phyloP scores from a whole-genome alignment of 2,888 invertebrate genomes.

The Melitaea athalia region DNA sequence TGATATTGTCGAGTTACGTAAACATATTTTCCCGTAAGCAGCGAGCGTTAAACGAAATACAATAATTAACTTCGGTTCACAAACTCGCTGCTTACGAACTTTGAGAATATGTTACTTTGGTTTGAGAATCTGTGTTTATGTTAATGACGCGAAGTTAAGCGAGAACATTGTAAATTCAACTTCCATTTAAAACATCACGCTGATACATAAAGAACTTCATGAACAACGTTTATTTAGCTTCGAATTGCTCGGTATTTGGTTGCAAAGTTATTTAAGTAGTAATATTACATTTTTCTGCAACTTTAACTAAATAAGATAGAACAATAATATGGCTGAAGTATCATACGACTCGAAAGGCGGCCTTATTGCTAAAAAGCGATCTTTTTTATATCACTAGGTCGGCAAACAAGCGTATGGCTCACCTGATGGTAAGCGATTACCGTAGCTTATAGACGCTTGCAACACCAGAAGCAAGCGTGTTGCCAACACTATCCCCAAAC shows the following conservation, averaged over 20 bases:
- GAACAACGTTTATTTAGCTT: background rate
- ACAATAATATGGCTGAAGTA: too few species aligned
- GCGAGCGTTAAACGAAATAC: conserved; percentile 13
- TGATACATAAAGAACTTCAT: background rate
- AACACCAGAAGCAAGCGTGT: too few species aligned
- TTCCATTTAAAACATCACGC: background rate
- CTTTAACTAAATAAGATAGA: too few species aligned
- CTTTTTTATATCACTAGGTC: too few species aligned
- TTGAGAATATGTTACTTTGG: conserved; percentile 20
- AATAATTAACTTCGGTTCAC: conserved; percentile 23
- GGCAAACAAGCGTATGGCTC: too few species aligned
- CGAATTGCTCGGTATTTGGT: background rate
- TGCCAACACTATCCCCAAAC: too few species aligned
- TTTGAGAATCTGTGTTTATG: conserved; percentile 28
- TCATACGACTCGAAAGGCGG: too few species aligned
- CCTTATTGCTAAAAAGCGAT: too few species aligned
- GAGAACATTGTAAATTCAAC: conserved; percentile 5
- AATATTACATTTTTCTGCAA: too few species aligned
- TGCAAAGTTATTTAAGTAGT: too few species aligned
- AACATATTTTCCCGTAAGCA: background rate
- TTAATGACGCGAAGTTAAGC: conserved; percentile 23
- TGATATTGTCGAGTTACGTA: background rate
- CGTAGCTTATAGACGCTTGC: too few species aligned
- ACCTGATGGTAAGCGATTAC: too few species aligned
- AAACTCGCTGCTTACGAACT: conserved; percentile 16